Evolutionary conservation across 2,113 vertebrate species (phyloP).

Genomic region (cat (Felis catus)): DNA sequence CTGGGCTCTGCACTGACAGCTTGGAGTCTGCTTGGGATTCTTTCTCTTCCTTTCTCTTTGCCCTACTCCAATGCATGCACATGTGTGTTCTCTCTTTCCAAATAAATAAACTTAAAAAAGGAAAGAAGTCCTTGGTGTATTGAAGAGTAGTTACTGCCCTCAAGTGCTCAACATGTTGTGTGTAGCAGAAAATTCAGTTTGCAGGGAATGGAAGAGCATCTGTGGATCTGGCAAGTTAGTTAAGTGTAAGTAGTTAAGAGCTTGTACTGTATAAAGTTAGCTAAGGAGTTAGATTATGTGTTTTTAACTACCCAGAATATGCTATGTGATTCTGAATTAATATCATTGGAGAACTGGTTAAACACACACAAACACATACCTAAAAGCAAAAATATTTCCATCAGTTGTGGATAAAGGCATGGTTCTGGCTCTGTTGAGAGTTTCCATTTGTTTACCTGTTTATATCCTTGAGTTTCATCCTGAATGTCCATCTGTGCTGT

Average conservation of each 20-base stretch:
- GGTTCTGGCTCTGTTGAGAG: not conserved
- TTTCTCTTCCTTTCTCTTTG: no score
- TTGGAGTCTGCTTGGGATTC: no score
- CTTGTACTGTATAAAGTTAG: not conserved
- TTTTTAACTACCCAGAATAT: not conserved
- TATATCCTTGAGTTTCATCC: not conserved
- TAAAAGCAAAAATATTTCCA: slow-evolving; percentile 9
- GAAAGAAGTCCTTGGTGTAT: not conserved
- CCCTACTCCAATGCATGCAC: no score
- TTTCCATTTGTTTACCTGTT: not conserved
- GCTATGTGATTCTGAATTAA: not conserved
- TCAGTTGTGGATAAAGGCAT: not conserved
- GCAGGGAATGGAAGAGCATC: not conserved
- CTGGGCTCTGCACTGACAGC: no score
- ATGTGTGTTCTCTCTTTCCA: no score
- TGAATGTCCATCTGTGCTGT: not conserved
- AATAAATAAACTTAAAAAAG: no score
- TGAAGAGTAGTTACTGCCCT: not conserved
- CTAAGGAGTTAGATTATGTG: not conserved
- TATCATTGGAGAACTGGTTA: not conserved
- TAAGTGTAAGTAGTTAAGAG: not conserved
- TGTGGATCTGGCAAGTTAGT: not conserved
- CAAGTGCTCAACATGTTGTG: not conserved
- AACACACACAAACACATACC: not conserved
- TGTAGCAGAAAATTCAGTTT: not conserved